These are phyloP conservation scores for Brachyrhaphis roseni DNA, from an alignment of 2,797 vertebrate genomes.

Conservation along the genomic window DNA sequence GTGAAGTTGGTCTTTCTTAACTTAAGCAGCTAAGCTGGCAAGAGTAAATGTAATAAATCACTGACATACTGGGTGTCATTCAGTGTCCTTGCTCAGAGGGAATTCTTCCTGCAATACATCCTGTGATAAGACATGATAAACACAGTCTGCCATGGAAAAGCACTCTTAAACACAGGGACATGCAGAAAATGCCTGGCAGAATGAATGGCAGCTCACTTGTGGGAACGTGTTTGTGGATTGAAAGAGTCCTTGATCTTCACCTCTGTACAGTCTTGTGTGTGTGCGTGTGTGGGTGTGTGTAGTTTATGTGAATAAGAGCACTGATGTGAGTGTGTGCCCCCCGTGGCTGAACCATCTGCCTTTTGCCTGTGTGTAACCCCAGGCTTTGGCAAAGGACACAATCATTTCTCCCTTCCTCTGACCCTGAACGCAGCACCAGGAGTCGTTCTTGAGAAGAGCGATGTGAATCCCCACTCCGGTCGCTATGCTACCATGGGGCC, in stretches of 20 bases:
- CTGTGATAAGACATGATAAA: conserved; percentile 51
- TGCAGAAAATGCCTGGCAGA: conserved; percentile 26
- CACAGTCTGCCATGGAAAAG: conserved; percentile 21
- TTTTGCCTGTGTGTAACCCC: conserved; percentile 56
- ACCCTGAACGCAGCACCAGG: conserved; percentile 52
- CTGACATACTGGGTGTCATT: conserved; percentile 44
- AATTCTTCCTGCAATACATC: conserved; percentile 48
- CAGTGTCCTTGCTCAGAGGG: conserved; percentile 58
- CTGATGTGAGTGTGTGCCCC: conserved; percentile 20
- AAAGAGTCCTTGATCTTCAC: conserved; percentile 28
- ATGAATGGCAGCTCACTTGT: conserved; percentile 17
- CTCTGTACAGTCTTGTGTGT: conserved; percentile 9
- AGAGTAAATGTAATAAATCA: conserved; percentile 62
- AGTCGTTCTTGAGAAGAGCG: background rate
- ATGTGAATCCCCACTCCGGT: background rate
- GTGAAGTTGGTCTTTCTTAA: conserved; percentile 47
- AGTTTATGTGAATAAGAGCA: background rate
- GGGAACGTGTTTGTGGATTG: conserved; percentile 15
- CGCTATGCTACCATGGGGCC: background rate
- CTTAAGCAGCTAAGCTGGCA: conserved; percentile 35
- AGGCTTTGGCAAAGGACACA: conserved; percentile 52
- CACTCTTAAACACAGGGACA: conserved; percentile 28
- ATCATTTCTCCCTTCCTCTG: conserved; percentile 32
- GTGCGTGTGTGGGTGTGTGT: conserved; percentile 12
- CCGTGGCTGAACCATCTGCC: conserved; percentile 69